Conservation (phyloP, 2,113 vertebrate genomes). For the Willisornis vidua region DNA sequence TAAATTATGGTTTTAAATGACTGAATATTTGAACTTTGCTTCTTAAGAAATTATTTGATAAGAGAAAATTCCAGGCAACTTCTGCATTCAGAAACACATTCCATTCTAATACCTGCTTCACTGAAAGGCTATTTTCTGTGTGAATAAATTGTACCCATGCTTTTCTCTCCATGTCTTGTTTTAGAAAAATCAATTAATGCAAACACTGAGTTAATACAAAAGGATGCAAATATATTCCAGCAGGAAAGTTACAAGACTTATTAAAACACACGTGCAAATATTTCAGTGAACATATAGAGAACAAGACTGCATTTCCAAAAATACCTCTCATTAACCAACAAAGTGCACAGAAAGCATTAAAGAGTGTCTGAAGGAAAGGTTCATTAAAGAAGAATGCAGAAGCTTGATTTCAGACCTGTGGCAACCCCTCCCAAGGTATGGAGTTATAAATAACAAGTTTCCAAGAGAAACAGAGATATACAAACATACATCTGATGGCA, state of each 20-base stretch:
- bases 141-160: conserved; percentile 35
- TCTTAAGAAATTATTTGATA: not conserved
- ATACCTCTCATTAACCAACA: conserved; percentile 42
- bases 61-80: not conserved
- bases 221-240: conserved; percentile 61
- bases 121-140: conserved; percentile 32
- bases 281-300: conserved; percentile 49
- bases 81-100: conserved; percentile 25
- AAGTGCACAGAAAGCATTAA: conserved; percentile 56
- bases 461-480: not conserved
- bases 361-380: conserved; percentile 4
- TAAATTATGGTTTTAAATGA: conserved; percentile 5
- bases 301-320: conserved; percentile 41
- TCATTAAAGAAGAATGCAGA: not conserved
- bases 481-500: not conserved
- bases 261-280: conserved; percentile 53
- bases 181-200: conserved; percentile 46
- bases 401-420: conserved; percentile 37
- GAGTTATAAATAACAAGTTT: conserved; percentile 42
- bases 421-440: not conserved
- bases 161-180: conserved; percentile 29
- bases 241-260: conserved; percentile 30
- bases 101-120: not conserved
- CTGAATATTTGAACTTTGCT: not conserved
- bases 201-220: conserved; percentile 63